These are phyloP conservation scores for Pristionchus fissidentatus DNA, from an alignment of 2,888 invertebrate genomes.

Conservation along the genomic window DNA sequence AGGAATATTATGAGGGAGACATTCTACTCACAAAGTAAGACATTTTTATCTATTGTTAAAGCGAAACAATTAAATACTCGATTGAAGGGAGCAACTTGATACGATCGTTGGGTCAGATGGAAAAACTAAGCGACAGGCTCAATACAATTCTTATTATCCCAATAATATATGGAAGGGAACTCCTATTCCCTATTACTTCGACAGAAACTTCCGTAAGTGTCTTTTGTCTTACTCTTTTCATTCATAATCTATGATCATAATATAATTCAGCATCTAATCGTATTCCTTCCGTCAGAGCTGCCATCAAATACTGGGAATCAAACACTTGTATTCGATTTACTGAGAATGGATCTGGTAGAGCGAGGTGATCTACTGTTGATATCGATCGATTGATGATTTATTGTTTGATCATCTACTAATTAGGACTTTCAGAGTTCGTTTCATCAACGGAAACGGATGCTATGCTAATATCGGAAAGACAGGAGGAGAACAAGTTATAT, in stretches of 20 bases:
- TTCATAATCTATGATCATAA: too few relatives aligned
- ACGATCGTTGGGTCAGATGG: neutral
- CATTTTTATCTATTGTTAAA: too few relatives aligned
- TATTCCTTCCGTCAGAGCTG: neutral
- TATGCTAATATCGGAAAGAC: constrained; percentile 47
- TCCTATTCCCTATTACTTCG: constrained; percentile 44
- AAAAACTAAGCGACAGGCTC: constrained; percentile 30
- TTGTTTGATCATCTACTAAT: neutral
- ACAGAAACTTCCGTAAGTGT: constrained; percentile 38
- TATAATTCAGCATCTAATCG: constrained; percentile 34
- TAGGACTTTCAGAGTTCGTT: constrained; percentile 9
- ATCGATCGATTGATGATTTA: too few relatives aligned
- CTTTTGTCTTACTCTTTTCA: too few relatives aligned
- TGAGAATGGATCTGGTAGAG: constrained; percentile 43
- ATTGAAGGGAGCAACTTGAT: constrained; percentile 32
- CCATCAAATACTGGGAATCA: constrained; percentile 45
- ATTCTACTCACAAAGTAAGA: constrained; percentile 45
- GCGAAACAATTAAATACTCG: too few relatives aligned
- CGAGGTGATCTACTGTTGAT: neutral
- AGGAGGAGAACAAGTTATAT: constrained; percentile 42
- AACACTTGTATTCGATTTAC: constrained; percentile 39
- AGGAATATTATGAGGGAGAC: constrained; percentile 43
- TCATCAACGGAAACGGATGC: constrained; percentile 49
- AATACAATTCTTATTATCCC: constrained; percentile 34
- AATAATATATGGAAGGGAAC: constrained; percentile 30